Base-by-base conservation (phyloP, 2,113 vertebrate genomes). In the Acrocephalus arundinaceus region DNA sequence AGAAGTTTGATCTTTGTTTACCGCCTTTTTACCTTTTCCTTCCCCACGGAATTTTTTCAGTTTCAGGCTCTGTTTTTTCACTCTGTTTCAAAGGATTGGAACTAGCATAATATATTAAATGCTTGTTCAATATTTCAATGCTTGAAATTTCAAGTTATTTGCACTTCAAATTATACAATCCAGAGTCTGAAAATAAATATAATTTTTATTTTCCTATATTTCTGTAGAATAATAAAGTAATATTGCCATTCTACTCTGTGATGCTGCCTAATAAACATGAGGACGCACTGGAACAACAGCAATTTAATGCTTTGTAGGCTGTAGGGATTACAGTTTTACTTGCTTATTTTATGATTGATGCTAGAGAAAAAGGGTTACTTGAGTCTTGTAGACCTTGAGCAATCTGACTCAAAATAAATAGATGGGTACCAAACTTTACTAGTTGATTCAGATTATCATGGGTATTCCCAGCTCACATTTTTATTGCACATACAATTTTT, bases 11-110 rank as follows among this genome's bases (percentile, higher is more conserved):
- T 51, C 7, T 51, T 59, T 37, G 3, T 20, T 73, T 68, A 19
- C 5, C 58, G 20, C 0, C 1, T 59, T 68, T 62, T 39, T 22
- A 1, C 18, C 9, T 27, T 16, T 31, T 62, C 18, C 13, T 10
- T 0, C 5, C 4, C 4, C 35, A 22, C 9, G 48, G 18, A 28
- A 27, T 39, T 27, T 58, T 66, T n/a, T 18, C 17, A 8, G 4
- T 86, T 68, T 39, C 15, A 22, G 15, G 4, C 9, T 88, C 21
- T n/a, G n/a, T n/a, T 2, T 85, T 85, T 87, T 78, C 13, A 54
- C 9, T 6, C 21, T 62, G 5, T n/a, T 41, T 83, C 49, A 76
- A 49, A 83, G 15, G 15, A 2, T 4, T 41, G 4, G 15, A 86
- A 18, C 5, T 67, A 43, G 7, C 7, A 46, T 31, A 43, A 2